Evolutionary conservation across 1,140 invertebrate genomes (phyloP), one percentile per base, ranked within the genome.

Genomic region (Leptopilina boulardi): DNA sequence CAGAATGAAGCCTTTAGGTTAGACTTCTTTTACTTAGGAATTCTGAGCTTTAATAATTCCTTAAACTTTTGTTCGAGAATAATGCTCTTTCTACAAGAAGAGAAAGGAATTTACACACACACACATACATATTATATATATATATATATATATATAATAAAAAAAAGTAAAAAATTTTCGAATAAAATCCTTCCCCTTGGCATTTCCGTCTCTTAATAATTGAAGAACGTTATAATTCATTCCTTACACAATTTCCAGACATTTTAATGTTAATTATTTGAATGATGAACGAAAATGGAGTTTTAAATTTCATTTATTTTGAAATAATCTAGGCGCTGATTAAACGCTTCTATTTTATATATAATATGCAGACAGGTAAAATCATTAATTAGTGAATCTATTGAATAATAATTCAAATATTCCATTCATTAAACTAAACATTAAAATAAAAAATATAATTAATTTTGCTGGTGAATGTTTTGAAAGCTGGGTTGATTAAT

Each of bases 11-110:
- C 19, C 23, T 66, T 3, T 19, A 59, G 23, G 56, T 26, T 30
- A 66, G 23, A 30, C 56, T 30, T 18, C 23, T 66, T 66, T 30
- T 66, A 21, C 54, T 59, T 26, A 59, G 56, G 23, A 66, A 66
- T 30, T 66, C 23, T 15, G 11, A 66, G 21, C 23, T 66, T 66
- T 66, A 66, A 30, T 66, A 66, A 66, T 66, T 30, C 10, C 23
- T 38, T 13, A 66, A 66, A 66, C 56, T 66, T 30, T 66, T 66
- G 23, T 66, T 66, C 23, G 13, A 5, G 56, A 66, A 66, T 66
- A 66, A 66, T 66, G 56, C 11, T 66, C 56, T 66, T 66, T 66
- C 21, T 30, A 13, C n/a, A 15, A 15, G 21, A 66, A 4, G 3
- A 66, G 23, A 26, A 23, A 30, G 23, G 10, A 26, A 59, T 59